Percentiles rank a stretch among this genome's conserved stretches.
phyloP scores from a whole-genome alignment of 2,888 invertebrate species.

The Pristionchus mayeri region DNA sequence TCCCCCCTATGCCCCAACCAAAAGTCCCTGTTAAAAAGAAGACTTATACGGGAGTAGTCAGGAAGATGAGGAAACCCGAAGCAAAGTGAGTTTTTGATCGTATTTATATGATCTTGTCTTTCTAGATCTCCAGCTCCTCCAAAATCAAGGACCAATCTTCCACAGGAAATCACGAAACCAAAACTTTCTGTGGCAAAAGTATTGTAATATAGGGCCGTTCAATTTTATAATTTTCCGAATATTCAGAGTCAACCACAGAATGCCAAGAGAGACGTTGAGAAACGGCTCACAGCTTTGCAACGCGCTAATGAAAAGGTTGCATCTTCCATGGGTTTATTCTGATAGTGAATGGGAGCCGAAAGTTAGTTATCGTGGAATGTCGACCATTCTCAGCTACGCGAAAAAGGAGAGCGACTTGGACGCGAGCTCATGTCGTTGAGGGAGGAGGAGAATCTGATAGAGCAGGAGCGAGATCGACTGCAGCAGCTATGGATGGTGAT shows the following conservation, averaged over 20 bases:
- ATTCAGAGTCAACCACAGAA: not conserved
- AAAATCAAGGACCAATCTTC: not conserved
- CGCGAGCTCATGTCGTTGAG: not conserved
- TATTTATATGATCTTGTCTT: no score
- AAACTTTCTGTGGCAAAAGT: not conserved
- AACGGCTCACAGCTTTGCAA: conserved; percentile 5
- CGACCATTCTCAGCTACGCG: not conserved
- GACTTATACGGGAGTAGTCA: not conserved
- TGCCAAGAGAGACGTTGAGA: conserved; percentile 44
- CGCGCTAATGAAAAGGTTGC: conserved; percentile 39
- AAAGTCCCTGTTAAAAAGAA: not conserved
- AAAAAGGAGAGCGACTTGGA: conserved; percentile 15
- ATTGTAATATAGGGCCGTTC: no score
- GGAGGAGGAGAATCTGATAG: conserved; percentile 34
- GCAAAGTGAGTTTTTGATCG: not conserved
- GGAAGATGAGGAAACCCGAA: conserved; percentile 34
- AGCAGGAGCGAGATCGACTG: conserved; percentile 58
- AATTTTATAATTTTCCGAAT: no score
- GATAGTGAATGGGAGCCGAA: no score
- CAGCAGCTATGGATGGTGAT: conserved; percentile 55
- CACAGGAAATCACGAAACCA: not conserved
- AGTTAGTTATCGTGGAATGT: not conserved
- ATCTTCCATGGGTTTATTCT: not conserved
- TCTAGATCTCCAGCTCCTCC: conserved; percentile 25
- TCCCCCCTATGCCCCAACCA: conserved; percentile 6